A percentile compares a stretch with the other conserved stretches of the same genome.
Evolutionary conservation across 2,888 invertebrate species (phyloP).

Genomic region (Philaethria dido): DNA sequence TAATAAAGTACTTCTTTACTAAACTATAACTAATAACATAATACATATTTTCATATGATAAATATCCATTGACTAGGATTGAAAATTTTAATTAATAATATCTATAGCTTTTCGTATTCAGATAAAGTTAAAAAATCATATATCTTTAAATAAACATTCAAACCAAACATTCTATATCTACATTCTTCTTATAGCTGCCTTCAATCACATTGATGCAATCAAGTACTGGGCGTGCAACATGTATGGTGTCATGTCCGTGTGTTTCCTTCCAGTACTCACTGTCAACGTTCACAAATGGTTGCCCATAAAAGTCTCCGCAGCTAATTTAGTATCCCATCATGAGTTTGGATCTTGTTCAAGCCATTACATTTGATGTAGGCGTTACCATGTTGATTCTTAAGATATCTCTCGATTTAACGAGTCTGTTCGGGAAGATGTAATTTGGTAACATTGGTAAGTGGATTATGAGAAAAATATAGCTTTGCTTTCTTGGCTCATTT

Average conservation of each 20-base stretch:
- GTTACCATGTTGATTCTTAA: conserved; percentile 67
- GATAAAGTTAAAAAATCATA: too few relatives aligned
- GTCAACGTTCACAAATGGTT: conserved; percentile 68
- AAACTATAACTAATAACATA: too few relatives aligned
- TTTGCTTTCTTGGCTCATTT: neutral
- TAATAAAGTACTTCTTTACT: too few relatives aligned
- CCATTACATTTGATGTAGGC: conserved; percentile 67
- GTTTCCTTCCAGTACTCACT: conserved; percentile 54
- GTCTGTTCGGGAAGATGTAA: conserved; percentile 47
- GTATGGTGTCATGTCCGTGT: conserved; percentile 35
- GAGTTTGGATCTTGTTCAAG: conserved; percentile 60
- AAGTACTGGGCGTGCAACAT: conserved; percentile 37
- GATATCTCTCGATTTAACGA: conserved; percentile 58
- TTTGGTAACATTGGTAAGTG: conserved; percentile 19
- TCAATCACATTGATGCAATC: conserved; percentile 35
- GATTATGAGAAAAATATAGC: conserved; percentile 6
- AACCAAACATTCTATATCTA: neutral
- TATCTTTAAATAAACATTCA: neutral
- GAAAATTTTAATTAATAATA: too few relatives aligned
- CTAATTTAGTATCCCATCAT: conserved; percentile 70
- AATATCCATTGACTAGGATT: too few relatives aligned
- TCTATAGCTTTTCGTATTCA: too few relatives aligned
- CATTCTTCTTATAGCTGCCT: conserved; percentile 19
- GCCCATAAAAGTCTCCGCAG: conserved; percentile 67
- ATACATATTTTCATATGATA: too few relatives aligned